Evolutionary conservation across 1,140 invertebrate species (phyloP), one percentile per base, ranked within the genome.

Genomic region (Platyura marginata): DNA sequence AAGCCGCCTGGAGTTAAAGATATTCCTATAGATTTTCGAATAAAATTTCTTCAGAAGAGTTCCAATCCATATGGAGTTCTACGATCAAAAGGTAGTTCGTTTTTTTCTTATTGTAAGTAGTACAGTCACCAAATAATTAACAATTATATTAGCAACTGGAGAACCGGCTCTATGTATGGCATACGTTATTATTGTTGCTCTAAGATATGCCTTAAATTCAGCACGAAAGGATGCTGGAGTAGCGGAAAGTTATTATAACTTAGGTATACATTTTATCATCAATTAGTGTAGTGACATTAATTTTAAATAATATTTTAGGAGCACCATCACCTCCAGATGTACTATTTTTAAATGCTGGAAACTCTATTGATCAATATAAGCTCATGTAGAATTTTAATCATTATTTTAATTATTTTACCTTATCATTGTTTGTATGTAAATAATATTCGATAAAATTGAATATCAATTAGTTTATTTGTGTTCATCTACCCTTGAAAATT

Each of bases 1-100:
- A 82, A 85, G 51, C 70, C 75, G 15, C 82, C 81, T 9, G 72
- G 77, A 21, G 69, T 73, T 0, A 81, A 81, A 55, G 83, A 88
- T 52, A 84, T 88, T 47, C 83, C 84, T 9, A 67, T 75, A 10
- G 81, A 89, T 62, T 77, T 87, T 51, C 66, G 81, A 36, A 65
- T 88, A 15, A 71, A 72, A 40, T 72, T 89, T 35, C 57, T 72
- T 21, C 70, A 71, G 50, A 78, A 85, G 54, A 65, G 71, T 13
- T 64, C 69, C 10, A 86, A 87, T 63, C 67, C 10, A n/a, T 10
- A 68, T 22, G 80, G 80, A 21, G 68, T 83, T 36, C 56, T 82
- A 2, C 65, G 79, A 32, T 78, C 80, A 1, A 86, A 85, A 72
- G 25, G 25, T 29, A 29, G 25, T n/a, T n/a, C n/a, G n/a, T n/a